These are phyloP conservation scores for Heloderma charlesbogerti DNA, from an alignment of 2,113 vertebrate genomes.

Conservation along the genomic window DNA sequence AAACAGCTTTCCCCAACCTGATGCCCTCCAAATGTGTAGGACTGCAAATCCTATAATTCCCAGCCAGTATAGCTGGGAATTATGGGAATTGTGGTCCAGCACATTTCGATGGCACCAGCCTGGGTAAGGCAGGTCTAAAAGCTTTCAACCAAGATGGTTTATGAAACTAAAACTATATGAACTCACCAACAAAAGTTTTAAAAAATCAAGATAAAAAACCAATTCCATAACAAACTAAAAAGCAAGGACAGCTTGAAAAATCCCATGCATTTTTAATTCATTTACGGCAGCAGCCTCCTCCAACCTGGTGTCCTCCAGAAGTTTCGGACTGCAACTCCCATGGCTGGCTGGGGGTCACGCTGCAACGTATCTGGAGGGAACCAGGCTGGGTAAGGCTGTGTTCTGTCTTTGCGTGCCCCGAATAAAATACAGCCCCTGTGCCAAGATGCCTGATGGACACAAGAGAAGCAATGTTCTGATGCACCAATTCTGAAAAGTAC, in stretches of 20 bases:
- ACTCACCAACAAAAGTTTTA: background rate
- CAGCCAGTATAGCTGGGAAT: too few species aligned
- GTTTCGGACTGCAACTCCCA: too few species aligned
- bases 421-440: too few species aligned
- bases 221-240: background rate
- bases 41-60: background rate
- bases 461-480: too few species aligned
- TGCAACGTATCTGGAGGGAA: too few species aligned
- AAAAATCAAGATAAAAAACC: background rate
- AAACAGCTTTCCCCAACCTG: background rate
- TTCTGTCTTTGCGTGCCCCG: background rate
- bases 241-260: background rate
- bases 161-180: background rate
- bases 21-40: background rate
- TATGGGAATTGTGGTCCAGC: too few species aligned
- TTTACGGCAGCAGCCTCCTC: too few species aligned
- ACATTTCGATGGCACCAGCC: background rate
- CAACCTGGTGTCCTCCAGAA: too few species aligned
- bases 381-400: background rate
- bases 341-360: too few species aligned
- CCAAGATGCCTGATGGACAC: too few species aligned
- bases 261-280: background rate
- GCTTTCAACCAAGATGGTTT: background rate
- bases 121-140: background rate
- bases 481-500: background rate